Evolutionary conservation across 2,888 invertebrate genomes (phyloP), one percentile per base, ranked within the genome.

Genomic region (Caenorhabditis japonica): DNA sequence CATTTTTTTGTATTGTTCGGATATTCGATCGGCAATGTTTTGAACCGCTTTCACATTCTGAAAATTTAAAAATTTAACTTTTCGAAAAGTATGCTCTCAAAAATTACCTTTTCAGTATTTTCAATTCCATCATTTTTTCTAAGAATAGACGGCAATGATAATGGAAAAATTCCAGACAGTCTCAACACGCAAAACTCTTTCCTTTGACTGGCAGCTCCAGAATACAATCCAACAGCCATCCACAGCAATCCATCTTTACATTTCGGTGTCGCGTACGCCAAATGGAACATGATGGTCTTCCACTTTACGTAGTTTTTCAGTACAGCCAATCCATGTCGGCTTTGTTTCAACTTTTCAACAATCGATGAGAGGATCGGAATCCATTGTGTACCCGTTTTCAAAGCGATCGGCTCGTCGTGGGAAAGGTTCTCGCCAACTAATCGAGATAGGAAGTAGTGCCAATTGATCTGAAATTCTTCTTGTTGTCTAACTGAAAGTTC

Each of bases 121-220:
- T 74, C 74, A 30, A 59, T 43, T 23, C 78, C 78, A 41, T 78
- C 78, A 30, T 73, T 52, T 36, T 78, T 78, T 25, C 78, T 46
- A 17, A 78, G 34, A 55, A 78, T 60, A 15, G 78, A 78, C 3
- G 78, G 73, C 38, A 76, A 34, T 17, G 78, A 74, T 4, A 78
- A 46, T 15, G 78, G 78, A 33, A 76, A 78, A 3, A 78, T 71
- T 36, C 78, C 78, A 7, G 76, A 71, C 4, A 74, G 30, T 34
- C 78, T 27, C 34, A 78, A 34, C 8, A 76, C 55, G 43, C 78
- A 78, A 39, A 78, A 78, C 58, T 76, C 78, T 69, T 78, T 78
- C 17, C 74, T 33, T n/a, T 75, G 68, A 46, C 66, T 73, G 5
- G 68, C 70, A 41, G 76, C 56, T 13, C 78, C 78, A 5, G 68